Base-by-base conservation (phyloP, 1,140 invertebrate genomes). In the Capitella teleta region DNA sequence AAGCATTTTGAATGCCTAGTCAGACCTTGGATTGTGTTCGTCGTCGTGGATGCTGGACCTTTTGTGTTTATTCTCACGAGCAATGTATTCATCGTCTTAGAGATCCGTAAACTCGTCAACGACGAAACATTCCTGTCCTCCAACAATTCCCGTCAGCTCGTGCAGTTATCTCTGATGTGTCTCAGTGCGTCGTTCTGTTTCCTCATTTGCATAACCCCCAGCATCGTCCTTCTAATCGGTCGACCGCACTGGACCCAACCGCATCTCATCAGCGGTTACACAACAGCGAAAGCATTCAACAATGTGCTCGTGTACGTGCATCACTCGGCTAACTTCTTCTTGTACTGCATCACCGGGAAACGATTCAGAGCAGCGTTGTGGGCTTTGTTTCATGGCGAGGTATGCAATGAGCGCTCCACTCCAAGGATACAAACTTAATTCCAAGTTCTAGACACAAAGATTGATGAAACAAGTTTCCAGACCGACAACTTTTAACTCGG, bases 261-360 rank as follows among this genome's bases (percentile, higher is more conserved):
- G 16, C 25, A 45, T 28, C 24, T 34, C 26, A 47, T 32, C 10
- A 24, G 6, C 18, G 24, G 25, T 16, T 53, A 49, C 30, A 32
- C 32, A 36, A 47, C 43, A 24, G 16, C 36, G 14, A 53, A 49
- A 32, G 28, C 44, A 3, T 28, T 55, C 44, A 48, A 42, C 37
- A 48, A 52, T 34, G 21, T 38, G 23, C 25, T 55, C 5, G 24
- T 49, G 23, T 53, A 50, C 32, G 24, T 55, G 16, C 57, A 59
- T 37, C 56, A 59, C 49, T 52, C 56, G 18, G 50, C 52, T 23
- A 57, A 59, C 24, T 57, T 59, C 47, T 57, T 55, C 38, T 24
- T 59, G 6, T 59, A 59, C 28, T 57, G 53, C 21, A 21, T 59
- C 14, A 53, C 51, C 10, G 55, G 58, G n/a, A 40, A 36, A 18